Conservation (phyloP, 2,888 invertebrate genomes). For the Dynastes grantii region DNA sequence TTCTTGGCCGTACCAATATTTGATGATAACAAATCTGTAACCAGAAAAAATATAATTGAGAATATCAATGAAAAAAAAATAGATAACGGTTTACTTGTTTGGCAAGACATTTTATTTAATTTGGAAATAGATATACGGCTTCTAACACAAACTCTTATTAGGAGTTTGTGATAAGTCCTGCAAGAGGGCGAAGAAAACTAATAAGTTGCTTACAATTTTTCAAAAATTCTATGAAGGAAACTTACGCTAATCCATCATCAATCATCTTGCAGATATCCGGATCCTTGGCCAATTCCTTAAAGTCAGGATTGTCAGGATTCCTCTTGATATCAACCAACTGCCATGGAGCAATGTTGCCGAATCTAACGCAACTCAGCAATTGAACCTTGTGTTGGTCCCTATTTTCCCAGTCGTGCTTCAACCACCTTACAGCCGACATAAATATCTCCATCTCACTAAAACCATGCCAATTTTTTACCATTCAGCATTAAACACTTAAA, state of each 20-base stretch:
- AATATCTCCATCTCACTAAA: constrained; percentile 82
- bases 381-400: constrained; percentile 75
- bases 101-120: neutral
- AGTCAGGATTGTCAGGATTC: constrained; percentile 82
- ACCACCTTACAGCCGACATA: constrained; percentile 87
- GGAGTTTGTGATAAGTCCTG: too few relatives aligned
- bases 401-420: constrained; percentile 80
- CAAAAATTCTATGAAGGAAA: constrained; percentile 52
- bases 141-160: too few relatives aligned
- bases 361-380: constrained; percentile 82
- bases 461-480: neutral
- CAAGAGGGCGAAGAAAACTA: too few relatives aligned
- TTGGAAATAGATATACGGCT: too few relatives aligned
- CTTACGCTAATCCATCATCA: constrained; percentile 86
- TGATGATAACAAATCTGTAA: constrained; percentile 82
- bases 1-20: constrained; percentile 83
- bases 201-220: too few relatives aligned
- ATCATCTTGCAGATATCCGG: constrained; percentile 83
- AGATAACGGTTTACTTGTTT: neutral
- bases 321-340: constrained; percentile 85
- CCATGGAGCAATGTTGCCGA: constrained; percentile 86
- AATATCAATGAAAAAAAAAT: neutral
- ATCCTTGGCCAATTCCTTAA: constrained; percentile 79
- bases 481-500: neutral
- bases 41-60: neutral